Percentiles rank a stretch among this genome's conserved stretches.
Conservation (phyloP, 2,113 vertebrate genomes). For the Ellobius talpinus region DNA sequence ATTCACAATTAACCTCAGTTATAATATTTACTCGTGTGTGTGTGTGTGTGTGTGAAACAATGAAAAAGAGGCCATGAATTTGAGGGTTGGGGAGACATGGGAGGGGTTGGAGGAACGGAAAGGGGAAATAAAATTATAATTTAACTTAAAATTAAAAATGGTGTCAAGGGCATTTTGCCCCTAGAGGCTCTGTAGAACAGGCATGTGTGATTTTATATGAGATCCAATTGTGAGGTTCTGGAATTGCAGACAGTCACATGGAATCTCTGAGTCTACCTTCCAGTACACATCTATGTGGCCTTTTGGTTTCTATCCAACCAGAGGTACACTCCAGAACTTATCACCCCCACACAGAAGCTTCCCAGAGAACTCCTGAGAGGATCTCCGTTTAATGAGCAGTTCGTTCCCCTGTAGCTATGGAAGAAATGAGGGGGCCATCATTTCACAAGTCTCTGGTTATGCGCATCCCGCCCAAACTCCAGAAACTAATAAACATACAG, state of each 20-base stretch:
- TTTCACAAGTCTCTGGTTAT: no score
- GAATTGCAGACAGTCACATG: no score
- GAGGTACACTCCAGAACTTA: background rate
- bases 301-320: background rate
- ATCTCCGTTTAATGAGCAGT: background rate
- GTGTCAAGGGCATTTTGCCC: background rate
- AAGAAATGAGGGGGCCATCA: no score
- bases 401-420: background rate
- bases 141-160: background rate
- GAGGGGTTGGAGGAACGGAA: no score
- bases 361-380: background rate
- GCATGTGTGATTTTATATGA: background rate
- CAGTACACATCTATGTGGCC: background rate
- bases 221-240: background rate
- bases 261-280: background rate
- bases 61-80: background rate
- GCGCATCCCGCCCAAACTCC: background rate
- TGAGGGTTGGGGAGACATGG: background rate
- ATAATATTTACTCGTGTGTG: background rate
- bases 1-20: background rate
- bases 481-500: background rate
- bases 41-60: background rate
- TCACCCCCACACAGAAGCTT: background rate
- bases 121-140: background rate
- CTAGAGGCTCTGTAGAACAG: background rate